Evolutionary conservation across 2,888 invertebrate genomes (phyloP), one percentile per base, ranked within the genome.

Genomic region (Mythimna albipuncta): DNA sequence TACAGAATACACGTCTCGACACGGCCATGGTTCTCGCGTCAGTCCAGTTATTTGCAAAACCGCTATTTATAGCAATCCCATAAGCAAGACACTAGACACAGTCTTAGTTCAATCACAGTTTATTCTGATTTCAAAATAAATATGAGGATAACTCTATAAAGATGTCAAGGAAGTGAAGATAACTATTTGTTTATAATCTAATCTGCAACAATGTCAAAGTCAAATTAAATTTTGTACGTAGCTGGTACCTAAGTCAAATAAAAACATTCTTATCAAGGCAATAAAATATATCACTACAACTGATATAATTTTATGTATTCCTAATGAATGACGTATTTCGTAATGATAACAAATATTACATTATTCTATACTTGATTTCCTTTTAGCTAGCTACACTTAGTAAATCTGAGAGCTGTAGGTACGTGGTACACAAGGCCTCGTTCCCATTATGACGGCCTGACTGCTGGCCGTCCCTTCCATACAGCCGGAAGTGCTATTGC

Each of bases 1-100:
- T 87, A 88, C 88, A 85, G 89, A 88, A 88, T 86, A 89, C 88
- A 89, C 88, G 88, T 89, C 89, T 89, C 90, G 91, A 91, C 91
- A 90, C 92, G 91, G 92, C 91, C 84, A 85, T 91, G 90, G 89
- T 87, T 89, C 92, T 90, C 86, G 88, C 91, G 89, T 89, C 91
- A 92, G 93, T 95, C 94, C 95, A 95, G 95, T 95, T 94, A 95
- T 93, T 93, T 93, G 93, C 92, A 93, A 94, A 94, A 95, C 95
- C 94, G 94, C 95, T 95, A 95, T 93, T 94, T 94, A 94, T 93
- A 93, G 89, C 91, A 93, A 93, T 93, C 89, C 93, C 92, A 94
- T 94, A 93, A 92, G 91, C 91, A 87, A 90, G 70, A 87, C 86
- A 91, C 92, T 91, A 90, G 89, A 87, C 84, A 88, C 86, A 90